phyloP scores from a whole-genome alignment of 2,113 vertebrate genomes.

The Marcusenius ussheri region DNA sequence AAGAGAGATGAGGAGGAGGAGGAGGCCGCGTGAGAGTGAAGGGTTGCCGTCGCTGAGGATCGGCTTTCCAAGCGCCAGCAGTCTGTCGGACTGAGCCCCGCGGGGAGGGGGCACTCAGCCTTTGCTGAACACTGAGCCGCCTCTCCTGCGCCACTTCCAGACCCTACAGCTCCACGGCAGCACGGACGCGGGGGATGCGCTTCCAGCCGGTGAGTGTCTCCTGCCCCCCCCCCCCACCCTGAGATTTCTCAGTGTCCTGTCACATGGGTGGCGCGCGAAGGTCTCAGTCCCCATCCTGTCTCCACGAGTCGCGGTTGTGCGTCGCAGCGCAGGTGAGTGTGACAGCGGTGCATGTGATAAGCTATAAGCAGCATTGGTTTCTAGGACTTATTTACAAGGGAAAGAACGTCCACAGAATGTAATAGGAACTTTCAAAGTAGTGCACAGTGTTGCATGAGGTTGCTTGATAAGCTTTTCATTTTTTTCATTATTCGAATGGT shows the following conservation, averaged over 20 bases:
- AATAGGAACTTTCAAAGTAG: not conserved
- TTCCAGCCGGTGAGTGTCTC: slow-evolving; percentile 40
- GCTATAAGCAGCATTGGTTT: not conserved
- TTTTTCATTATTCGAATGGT: not conserved
- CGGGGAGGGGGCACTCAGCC: slow-evolving; percentile 17
- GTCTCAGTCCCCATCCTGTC: not conserved
- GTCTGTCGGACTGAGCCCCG: slow-evolving; percentile 18
- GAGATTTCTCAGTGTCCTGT: not conserved
- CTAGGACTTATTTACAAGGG: not conserved
- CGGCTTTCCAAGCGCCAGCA: slow-evolving; percentile 34
- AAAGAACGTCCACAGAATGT: not conserved
- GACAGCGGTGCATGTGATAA: not conserved
- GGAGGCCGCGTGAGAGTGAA: slow-evolving; percentile 33
- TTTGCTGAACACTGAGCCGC: slow-evolving; percentile 23
- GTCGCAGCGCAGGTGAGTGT: not conserved
- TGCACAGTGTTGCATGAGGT: not conserved
- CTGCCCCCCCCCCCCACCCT: not conserved
- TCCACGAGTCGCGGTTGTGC: not conserved
- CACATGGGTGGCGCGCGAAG: not conserved
- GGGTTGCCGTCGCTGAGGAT: slow-evolving; percentile 35
- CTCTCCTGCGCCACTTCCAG: slow-evolving; percentile 33
- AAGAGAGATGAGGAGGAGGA: slow-evolving; percentile 19
- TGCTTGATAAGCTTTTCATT: not conserved
- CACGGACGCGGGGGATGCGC: slow-evolving; percentile 24
- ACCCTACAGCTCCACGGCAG: slow-evolving; percentile 23